Percentiles rank a stretch among this genome's conserved stretches.
These are phyloP conservation scores for Drosophila falleni DNA, from an alignment of 2,888 invertebrate species.

Conservation along the genomic window DNA sequence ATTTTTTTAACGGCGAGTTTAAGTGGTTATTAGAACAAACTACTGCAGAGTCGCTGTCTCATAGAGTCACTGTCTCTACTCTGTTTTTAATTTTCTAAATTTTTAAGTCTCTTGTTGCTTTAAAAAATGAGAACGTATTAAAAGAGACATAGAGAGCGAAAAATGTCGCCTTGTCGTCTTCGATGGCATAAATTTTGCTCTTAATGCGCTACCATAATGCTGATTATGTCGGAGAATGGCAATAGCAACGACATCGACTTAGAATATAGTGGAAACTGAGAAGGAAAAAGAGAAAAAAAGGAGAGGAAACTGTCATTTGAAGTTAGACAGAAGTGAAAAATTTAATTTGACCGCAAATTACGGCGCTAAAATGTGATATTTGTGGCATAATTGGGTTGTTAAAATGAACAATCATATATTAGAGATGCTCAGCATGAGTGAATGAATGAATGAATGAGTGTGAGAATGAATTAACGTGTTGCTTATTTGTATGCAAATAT, in stretches of 20 bases:
- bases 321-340: conserved; percentile 45
- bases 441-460: background rate
- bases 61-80: background rate
- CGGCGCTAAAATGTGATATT: conserved; percentile 55
- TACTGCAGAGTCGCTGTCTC: background rate
- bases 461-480: conserved; percentile 7
- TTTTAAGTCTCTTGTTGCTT: conserved; percentile 33
- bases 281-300: background rate
- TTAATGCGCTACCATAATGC: conserved; percentile 73
- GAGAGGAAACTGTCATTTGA: conserved; percentile 15
- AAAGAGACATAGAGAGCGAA: conserved; percentile 38
- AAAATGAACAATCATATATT: conserved; percentile 23
- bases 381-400: conserved; percentile 34
- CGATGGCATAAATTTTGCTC: conserved; percentile 65
- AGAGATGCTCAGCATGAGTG: conserved; percentile 10
- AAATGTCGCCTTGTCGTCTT: conserved; percentile 28
- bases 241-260: conserved; percentile 11
- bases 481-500: conserved; percentile 36
- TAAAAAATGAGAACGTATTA: conserved; percentile 59
- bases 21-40: too few species aligned
- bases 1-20: too few species aligned
- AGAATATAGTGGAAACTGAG: background rate
- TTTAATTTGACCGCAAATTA: conserved; percentile 51
- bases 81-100: conserved; percentile 6
- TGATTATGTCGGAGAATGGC: conserved; percentile 58